Evolutionary conservation across 2,113 vertebrate species (phyloP), one percentile per base, ranked within the genome.

Genomic region (Prinia subflava): DNA sequence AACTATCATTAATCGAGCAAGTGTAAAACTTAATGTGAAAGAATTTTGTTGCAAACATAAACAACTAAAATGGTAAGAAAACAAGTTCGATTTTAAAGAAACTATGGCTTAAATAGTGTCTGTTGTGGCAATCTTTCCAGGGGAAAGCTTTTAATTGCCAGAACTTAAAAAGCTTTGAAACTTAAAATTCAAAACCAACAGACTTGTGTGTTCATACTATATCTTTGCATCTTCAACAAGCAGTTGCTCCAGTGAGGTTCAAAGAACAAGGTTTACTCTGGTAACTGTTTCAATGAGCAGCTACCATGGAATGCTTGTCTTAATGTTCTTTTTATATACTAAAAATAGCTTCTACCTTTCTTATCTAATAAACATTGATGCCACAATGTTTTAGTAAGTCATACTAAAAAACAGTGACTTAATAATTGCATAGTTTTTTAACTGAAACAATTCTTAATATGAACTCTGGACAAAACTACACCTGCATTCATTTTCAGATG

Each of bases 221-320:
- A 55, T 19, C 24, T 31, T 65, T 18, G 0, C 49, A 57, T 37
- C 44, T 73, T 89, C 52, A 81, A 59, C 42, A 81, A 91, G 46
- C 16, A 83, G 17, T 73, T 59, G 5, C 53, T 74, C n/a, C 27
- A 75, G 28, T 33, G 5, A 41, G 35, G 41, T 89, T 77, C 55
- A 41, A 87, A 62, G 50, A 91, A 70, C 10, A 1, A 90, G 65
- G 49, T 92, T 93, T 93, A 90, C 52, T 79, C 69, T 78, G 60
- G 53, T 90, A 96, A 89, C 76, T 89, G 71, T 83, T 95, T 92
- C 87, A 91, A 63, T 91, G 84, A 94, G 83, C 83, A 96, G 52
- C n/a, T 89, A 89, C 83, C 39, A 87, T 42, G 52, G 81, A 87
- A 89, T 67, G 30, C 33, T 55, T 81, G 35, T 69, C 55, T 73